phyloP scores from a whole-genome alignment of 2,888 invertebrate species.

The Andrena fulva region DNA sequence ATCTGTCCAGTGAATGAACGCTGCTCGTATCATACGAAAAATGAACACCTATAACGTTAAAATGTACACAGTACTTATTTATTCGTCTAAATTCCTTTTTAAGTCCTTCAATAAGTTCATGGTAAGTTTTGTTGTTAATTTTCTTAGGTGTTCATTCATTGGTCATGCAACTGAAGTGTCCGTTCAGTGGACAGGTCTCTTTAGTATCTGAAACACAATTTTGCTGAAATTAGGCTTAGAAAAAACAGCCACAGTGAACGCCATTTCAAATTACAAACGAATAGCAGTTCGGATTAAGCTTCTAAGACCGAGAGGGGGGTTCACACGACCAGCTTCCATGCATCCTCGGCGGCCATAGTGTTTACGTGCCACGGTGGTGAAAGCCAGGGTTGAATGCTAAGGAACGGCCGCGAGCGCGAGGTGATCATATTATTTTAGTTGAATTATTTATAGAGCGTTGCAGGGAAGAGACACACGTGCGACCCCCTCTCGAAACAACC shows the following conservation, averaged over 20 bases:
- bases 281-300: background rate
- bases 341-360: slow-evolving; percentile 46
- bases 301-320: slow-evolving; percentile 6
- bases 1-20: too few relatives aligned
- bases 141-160: too few relatives aligned
- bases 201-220: too few relatives aligned
- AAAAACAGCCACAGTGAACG: background rate
- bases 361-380: slow-evolving; percentile 62
- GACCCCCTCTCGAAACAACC: background rate
- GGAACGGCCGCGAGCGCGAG: slow-evolving; percentile 54
- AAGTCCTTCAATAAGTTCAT: too few relatives aligned
- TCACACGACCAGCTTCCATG: slow-evolving; percentile 16
- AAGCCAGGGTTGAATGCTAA: slow-evolving; percentile 66
- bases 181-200: too few relatives aligned
- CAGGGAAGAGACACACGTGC: slow-evolving; percentile 14
- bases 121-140: too few relatives aligned
- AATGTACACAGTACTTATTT: too few relatives aligned
- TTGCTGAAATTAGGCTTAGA: too few relatives aligned
- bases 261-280: background rate
- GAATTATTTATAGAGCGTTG: slow-evolving; percentile 83
- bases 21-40: too few relatives aligned
- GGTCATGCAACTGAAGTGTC: too few relatives aligned
- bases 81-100: too few relatives aligned
- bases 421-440: slow-evolving; percentile 80
- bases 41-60: too few relatives aligned